phyloP scores from a whole-genome alignment of 2,113 vertebrate genomes.

The Monarcha castaneiventris region DNA sequence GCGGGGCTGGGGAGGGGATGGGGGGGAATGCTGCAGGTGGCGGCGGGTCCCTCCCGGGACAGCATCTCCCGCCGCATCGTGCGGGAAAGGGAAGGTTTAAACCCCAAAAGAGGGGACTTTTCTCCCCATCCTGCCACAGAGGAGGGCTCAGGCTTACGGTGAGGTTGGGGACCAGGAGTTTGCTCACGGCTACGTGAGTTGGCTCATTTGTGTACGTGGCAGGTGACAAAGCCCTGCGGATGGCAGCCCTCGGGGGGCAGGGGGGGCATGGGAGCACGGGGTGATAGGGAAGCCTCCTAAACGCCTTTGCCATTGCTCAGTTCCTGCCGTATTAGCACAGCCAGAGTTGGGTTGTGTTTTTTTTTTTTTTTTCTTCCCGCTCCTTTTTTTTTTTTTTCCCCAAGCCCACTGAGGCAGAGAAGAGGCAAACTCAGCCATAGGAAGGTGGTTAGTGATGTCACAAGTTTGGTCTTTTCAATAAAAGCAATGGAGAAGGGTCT shows the following conservation, averaged over 20 bases:
- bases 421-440: constrained; percentile 54
- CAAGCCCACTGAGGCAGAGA: constrained; percentile 38
- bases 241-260: not conserved
- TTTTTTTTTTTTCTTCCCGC: not conserved
- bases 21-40: not conserved
- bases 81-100: not conserved
- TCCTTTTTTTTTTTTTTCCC: not conserved
- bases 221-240: not conserved
- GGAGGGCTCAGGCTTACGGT: not conserved
- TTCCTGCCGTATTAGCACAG: not conserved
- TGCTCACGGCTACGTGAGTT: not conserved
- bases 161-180: not conserved
- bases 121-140: not conserved
- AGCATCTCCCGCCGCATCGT: not conserved
- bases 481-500: constrained; percentile 25
- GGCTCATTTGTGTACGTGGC: constrained; percentile 2
- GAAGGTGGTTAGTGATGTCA: constrained; percentile 65
- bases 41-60: not conserved
- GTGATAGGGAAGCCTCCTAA: not conserved
- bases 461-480: constrained; percentile 54
- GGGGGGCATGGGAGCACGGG: not conserved
- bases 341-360: not conserved
- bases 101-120: not conserved
- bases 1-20: rapidly evolving
- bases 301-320: not conserved